Conservation (phyloP, 1,140 invertebrate species). For the Venustaconcha ellipsiformis region DNA sequence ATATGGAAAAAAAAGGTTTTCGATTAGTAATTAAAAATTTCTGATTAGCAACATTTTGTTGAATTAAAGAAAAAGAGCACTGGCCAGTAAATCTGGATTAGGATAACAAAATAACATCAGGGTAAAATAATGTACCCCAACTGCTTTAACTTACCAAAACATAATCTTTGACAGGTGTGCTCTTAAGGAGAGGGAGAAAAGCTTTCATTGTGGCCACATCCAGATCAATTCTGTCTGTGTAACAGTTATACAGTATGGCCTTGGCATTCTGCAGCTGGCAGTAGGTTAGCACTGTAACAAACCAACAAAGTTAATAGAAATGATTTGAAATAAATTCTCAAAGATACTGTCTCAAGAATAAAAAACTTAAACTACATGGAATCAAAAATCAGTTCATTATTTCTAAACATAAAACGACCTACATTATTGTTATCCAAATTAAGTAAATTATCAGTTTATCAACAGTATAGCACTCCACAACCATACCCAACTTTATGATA, state of each 20-base stretch:
- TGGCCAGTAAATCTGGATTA: neutral
- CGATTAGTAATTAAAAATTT: no score
- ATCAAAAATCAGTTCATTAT: neutral
- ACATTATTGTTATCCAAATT: neutral
- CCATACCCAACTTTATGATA: no score
- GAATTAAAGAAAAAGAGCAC: neutral
- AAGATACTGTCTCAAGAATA: neutral
- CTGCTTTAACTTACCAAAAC: constrained; percentile 40
- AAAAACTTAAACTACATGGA: neutral
- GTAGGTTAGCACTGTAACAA: constrained; percentile 58
- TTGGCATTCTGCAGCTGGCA: constrained; percentile 52
- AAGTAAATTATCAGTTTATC: neutral
- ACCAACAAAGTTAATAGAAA: neutral
- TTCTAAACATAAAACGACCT: neutral
- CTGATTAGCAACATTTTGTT: neutral
- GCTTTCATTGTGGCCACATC: constrained; percentile 52
- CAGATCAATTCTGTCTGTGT: constrained; percentile 53
- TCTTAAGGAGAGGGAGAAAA: constrained; percentile 51
- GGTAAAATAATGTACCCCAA: neutral
- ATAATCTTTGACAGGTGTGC: constrained; percentile 55
- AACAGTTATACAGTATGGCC: constrained; percentile 61
- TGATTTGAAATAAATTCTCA: neutral
- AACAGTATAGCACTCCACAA: neutral
- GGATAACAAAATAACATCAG: neutral
- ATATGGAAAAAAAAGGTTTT: no score